These are phyloP conservation scores for Chondrilla cf. caribensis DNA, from an alignment of 37 sponge, comb jelly and placozoan genomes.

Conservation along the genomic window DNA sequence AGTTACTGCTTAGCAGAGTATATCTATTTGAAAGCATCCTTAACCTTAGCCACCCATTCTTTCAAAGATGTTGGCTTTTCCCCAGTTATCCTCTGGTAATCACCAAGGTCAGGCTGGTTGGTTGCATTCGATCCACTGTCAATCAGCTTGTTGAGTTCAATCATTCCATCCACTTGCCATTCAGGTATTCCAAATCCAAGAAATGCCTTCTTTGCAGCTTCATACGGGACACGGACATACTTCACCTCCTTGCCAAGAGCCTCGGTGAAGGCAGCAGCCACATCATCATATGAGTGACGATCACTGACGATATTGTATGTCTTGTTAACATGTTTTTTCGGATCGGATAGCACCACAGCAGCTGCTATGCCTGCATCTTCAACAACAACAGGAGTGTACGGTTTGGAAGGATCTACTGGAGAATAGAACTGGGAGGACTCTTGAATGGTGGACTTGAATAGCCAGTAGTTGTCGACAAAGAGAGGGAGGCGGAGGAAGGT, in stretches of 20 bases:
- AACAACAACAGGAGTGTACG: constrained; percentile 26
- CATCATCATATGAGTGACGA: constrained; percentile 30
- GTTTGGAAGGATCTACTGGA: constrained; percentile 47
- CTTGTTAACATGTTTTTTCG: constrained; percentile 29
- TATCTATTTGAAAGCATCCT: constrained; percentile 38
- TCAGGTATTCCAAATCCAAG: constrained; percentile 27
- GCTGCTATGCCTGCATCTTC: constrained; percentile 48
- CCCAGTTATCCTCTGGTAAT: constrained; percentile 39
- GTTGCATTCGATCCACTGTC: constrained; percentile 25
- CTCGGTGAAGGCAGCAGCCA: constrained; percentile 15
- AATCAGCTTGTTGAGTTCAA: constrained; percentile 45
- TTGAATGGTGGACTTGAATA: constrained; percentile 6
- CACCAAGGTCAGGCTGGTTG: not conserved
- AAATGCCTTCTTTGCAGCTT: constrained; percentile 41
- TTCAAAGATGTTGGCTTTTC: constrained; percentile 50
- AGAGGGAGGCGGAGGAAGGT: constrained; percentile 42
- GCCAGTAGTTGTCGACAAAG: constrained; percentile 33
- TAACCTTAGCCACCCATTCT: constrained; percentile 30
- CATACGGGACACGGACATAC: constrained; percentile 34
- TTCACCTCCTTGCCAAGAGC: constrained; percentile 38
- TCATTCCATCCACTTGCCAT: constrained; percentile 32
- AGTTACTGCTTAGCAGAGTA: too few relatives aligned
- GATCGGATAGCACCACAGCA: constrained; percentile 35
- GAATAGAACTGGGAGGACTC: constrained; percentile 13
- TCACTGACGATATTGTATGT: constrained; percentile 49